Percentiles rank a stretch among this genome's conserved stretches.
Conservation (phyloP, 2,113 vertebrate genomes). For the Corythaeola cristata region DNA sequence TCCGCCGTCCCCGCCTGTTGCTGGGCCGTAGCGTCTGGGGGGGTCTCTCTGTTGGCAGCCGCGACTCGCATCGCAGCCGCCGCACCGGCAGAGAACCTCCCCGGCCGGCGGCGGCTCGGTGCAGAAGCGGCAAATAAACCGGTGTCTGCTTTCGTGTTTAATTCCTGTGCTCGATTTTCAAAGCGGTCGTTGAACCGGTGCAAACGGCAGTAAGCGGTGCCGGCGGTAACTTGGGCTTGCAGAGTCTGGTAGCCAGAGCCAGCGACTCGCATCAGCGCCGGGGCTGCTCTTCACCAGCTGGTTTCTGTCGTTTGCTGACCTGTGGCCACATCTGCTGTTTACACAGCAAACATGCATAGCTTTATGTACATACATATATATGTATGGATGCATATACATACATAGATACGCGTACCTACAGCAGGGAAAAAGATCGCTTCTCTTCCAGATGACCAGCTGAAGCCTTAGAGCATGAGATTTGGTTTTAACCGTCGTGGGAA, state of each 20-base stretch:
- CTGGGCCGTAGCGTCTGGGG: not conserved
- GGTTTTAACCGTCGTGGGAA: not conserved
- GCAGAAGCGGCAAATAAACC: rapidly evolving
- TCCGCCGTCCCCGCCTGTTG: not conserved
- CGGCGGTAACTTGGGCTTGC: not conserved
- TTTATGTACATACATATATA: rapidly evolving
- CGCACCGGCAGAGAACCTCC: not conserved
- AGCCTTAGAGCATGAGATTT: not conserved
- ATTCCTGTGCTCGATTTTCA: not conserved
- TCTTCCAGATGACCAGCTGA: not conserved
- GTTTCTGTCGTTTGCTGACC: not conserved
- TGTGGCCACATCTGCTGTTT: rapidly evolving
- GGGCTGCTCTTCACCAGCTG: not conserved
- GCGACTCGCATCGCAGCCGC: not conserved
- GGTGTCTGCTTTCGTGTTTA: rapidly evolving
- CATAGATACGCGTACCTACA: rapidly evolving
- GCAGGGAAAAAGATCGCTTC: not conserved
- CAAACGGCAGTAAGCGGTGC: not conserved
- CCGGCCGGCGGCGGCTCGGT: not conserved
- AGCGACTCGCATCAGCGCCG: rapidly evolving
- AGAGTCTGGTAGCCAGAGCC: rapidly evolving
- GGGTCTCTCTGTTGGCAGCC: not conserved
- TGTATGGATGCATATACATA: rapidly evolving
- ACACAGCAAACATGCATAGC: rapidly evolving
- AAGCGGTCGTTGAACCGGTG: not conserved